Evolutionary conservation across 1,140 invertebrate genomes (phyloP).

Genomic region (Drosophila carrolli): DNA sequence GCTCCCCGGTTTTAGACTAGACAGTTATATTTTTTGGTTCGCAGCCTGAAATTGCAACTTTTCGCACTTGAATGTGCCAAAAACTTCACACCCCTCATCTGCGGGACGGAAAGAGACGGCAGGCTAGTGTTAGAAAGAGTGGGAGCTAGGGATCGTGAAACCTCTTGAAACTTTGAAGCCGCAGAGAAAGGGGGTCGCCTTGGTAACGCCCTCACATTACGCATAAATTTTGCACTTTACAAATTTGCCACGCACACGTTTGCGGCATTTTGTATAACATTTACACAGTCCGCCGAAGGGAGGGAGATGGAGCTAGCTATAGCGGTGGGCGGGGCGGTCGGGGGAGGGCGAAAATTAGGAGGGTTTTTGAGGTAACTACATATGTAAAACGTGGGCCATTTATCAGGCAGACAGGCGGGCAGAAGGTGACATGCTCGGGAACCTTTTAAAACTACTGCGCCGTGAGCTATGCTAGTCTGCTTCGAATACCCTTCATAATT

Average conservation of each 20-base stretch:
- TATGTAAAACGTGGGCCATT: conserved; percentile 80
- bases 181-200: conserved; percentile 34
- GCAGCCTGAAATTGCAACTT: conserved; percentile 70
- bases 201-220: conserved; percentile 76
- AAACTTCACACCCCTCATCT: conserved; percentile 56
- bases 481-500: conserved; percentile 13
- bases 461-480: background rate
- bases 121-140: background rate
- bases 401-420: conserved; percentile 62
- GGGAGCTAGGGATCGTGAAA: conserved; percentile 32
- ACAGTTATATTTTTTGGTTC: conserved; percentile 74
- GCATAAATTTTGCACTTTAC: conserved; percentile 83
- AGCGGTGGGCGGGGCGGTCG: background rate
- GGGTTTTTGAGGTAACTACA: conserved; percentile 61
- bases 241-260: conserved; percentile 82
- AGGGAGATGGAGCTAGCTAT: background rate
- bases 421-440: conserved; percentile 58
- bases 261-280: conserved; percentile 80
- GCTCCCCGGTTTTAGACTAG: conserved; percentile 30
- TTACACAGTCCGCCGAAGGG: conserved; percentile 44
- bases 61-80: conserved; percentile 66
- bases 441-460: conserved; percentile 34
- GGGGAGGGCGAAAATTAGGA: conserved; percentile 21
- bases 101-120: conserved; percentile 1
- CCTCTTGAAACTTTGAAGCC: conserved; percentile 76